Evolutionary conservation across 2,797 vertebrate genomes (phyloP), one percentile per base, ranked within the genome.

Genomic region (Karalla daura): DNA sequence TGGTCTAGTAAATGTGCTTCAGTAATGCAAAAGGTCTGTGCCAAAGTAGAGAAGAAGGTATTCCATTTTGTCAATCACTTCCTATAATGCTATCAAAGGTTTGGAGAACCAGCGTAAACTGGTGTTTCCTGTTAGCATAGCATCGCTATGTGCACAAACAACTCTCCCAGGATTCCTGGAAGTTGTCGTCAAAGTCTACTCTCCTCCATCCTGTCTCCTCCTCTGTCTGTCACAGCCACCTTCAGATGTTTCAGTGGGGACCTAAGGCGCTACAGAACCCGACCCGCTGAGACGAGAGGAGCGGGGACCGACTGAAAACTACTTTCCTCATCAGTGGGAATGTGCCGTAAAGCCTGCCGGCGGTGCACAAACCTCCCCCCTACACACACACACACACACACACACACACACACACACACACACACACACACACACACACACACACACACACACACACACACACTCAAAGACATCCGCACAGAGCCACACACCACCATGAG

Each of bases 221-320:
- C 20, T 12, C 36, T 63, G 47, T 45, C 66, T 39, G 55, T 78
- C 62, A 65, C 21, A 53, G 47, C 47, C 54, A 27, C 56, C 56
- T 63, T 76, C 67, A 63, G 28, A 51, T 37, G 51, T 59, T 75
- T 55, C 55, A 51, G 53, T n/a, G 35, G 74, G 44, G 63, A 76
- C 84, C 81, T 67, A 14, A 56, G 78, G 80, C 73, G 15, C 46
- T 45, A 53, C 63, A 79, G 59, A 81, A 85, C 77, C 63, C 46
- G 36, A 76, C 78, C 77, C 35, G 14, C 45, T 66, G 78, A 59
- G 68, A 63, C 68, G 7, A 65, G 33, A 50, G 62, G 54, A 71
- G 28, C 64, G 7, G 24, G 43, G 60, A 39, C 13, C 21, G 64
- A 47, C 45, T 64, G 25, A 74, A 70, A 62, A 44, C 49, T 27